These are phyloP conservation scores for Tetragonisca angustula DNA, from an alignment of 2,888 invertebrate genomes.

Conservation along the genomic window DNA sequence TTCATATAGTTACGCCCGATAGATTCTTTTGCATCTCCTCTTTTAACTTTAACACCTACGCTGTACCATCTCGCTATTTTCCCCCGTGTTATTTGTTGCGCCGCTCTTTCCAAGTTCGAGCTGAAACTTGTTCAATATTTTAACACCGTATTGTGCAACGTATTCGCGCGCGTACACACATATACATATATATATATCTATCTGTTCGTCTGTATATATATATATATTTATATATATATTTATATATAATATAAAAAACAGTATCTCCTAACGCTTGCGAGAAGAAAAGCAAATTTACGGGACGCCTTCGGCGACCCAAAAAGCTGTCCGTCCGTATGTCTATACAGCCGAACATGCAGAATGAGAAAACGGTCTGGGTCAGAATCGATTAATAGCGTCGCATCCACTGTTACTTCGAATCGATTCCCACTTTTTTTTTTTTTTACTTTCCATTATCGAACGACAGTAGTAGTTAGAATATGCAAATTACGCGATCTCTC, in stretches of 20 bases:
- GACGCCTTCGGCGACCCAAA: conserved; percentile 44
- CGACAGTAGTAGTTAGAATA: conserved; percentile 18
- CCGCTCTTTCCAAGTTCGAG: conserved; percentile 72
- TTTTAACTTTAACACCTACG: conserved; percentile 4
- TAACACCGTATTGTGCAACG: conserved; percentile 71
- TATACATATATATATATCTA: conserved; percentile 68
- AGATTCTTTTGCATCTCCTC: conserved; percentile 19
- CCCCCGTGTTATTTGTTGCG: conserved; percentile 50
- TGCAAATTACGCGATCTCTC: conserved; percentile 5
- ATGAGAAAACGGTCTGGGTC: conserved; percentile 59
- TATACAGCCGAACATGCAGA: conserved; percentile 66
- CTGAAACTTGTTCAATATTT: conserved; percentile 83
- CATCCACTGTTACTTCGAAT: background rate
- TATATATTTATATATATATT: conserved; percentile 60
- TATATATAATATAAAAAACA: conserved; percentile 72
- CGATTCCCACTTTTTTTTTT: background rate
- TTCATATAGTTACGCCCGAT: conserved; percentile 20
- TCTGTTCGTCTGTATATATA: conserved; percentile 65
- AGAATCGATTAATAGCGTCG: background rate
- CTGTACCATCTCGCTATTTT: conserved; percentile 9
- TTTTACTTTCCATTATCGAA: background rate
- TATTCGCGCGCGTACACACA: conserved; percentile 72
- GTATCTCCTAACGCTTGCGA: conserved; percentile 68
- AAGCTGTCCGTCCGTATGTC: conserved; percentile 62
- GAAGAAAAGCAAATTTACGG: conserved; percentile 68